Percentiles rank a stretch among this genome's conserved stretches.
phyloP scores from a whole-genome alignment of 1,140 invertebrate genomes.

The Eufriesea mexicana region DNA sequence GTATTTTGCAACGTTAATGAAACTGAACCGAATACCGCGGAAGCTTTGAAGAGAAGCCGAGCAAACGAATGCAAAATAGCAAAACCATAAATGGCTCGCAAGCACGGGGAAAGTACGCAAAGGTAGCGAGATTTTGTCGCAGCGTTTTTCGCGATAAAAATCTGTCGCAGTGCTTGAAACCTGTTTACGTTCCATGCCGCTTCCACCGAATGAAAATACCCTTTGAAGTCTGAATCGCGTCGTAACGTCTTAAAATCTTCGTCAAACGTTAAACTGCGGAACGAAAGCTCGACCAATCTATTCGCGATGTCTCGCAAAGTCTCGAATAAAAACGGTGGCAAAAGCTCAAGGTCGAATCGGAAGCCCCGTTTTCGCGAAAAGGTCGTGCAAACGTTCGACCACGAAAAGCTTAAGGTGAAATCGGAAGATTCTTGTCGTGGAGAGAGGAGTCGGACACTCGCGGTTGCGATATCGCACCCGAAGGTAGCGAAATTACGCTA shows the following conservation, averaged over 20 bases:
- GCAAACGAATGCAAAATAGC: background rate
- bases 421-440: background rate
- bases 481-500: too few species aligned
- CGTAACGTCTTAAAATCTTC: background rate
- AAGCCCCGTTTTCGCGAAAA: background rate
- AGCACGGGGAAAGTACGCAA: conserved; percentile 5
- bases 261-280: background rate
- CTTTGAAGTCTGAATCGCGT: background rate
- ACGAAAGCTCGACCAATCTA: background rate
- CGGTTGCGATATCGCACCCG: too few species aligned
- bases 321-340: background rate
- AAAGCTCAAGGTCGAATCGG: background rate
- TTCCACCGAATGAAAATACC: background rate
- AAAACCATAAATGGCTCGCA: background rate
- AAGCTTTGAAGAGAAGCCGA: background rate
- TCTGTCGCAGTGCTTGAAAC: background rate
- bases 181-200: background rate
- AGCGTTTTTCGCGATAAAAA: background rate
- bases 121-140: background rate
- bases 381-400: background rate
- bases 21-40: background rate
- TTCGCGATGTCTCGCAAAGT: background rate
- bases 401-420: background rate
- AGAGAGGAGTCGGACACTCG: too few species aligned
- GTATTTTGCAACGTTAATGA: background rate